These are phyloP conservation scores for Apus apus DNA, from an alignment of 2,113 vertebrate species.

Conservation along the genomic window DNA sequence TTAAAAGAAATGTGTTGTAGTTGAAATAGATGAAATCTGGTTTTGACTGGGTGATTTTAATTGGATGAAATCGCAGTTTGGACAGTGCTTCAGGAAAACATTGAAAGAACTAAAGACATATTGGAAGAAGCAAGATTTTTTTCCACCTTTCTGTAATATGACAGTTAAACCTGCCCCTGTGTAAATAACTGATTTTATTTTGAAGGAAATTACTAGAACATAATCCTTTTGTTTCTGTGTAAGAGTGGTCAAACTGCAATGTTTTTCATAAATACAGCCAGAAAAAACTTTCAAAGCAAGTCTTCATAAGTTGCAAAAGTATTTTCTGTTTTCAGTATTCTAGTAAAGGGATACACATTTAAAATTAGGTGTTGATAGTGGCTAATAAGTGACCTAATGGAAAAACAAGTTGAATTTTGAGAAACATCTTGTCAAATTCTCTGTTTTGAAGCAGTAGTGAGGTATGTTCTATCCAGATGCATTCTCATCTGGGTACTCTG, in stretches of 20 bases:
- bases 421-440: not conserved
- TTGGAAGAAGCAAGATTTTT: not conserved
- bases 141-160: not conserved
- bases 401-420: not conserved
- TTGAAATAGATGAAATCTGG: not conserved
- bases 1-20: not conserved
- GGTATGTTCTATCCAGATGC: not conserved
- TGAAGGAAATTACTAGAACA: not conserved
- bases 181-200: not conserved
- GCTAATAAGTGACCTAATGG: not conserved
- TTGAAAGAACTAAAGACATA: not conserved
- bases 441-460: not conserved
- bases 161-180: not conserved
- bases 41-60: not conserved
- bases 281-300: not conserved
- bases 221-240: not conserved
- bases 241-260: not conserved
- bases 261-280: not conserved
- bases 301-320: not conserved
- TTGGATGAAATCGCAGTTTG: not conserved
- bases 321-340: not conserved
- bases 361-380: not conserved
- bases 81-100: not conserved
- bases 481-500: not conserved
- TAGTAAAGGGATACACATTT: not conserved